Evolutionary conservation across 2,113 vertebrate genomes (phyloP).

Genomic region (Lophura nycthemera): DNA sequence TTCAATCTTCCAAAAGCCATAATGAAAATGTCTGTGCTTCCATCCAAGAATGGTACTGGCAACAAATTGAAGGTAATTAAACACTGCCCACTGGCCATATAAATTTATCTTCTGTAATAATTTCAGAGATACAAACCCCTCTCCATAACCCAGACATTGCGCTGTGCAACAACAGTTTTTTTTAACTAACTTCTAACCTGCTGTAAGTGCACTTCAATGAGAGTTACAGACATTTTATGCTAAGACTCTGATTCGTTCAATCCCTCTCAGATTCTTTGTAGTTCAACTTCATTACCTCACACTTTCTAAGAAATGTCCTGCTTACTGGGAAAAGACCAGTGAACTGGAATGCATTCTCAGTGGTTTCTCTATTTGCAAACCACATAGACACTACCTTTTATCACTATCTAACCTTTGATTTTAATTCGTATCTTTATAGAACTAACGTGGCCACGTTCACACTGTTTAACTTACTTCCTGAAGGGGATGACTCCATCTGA

Average conservation of each 20-base stretch:
- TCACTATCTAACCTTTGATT: neutral
- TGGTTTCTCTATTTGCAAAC: neutral
- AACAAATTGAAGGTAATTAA: constrained; percentile 49
- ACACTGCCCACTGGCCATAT: constrained; percentile 21
- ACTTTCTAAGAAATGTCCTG: constrained; percentile 45
- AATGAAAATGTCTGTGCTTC: constrained; percentile 38
- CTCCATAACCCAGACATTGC: neutral
- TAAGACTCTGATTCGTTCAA: constrained; percentile 35
- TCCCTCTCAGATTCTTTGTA: constrained; percentile 1
- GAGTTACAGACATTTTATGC: constrained; percentile 1
- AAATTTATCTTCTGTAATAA: constrained; percentile 40
- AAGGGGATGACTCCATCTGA: constrained; percentile 72
- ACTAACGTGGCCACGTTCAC: neutral
- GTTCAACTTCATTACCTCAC: constrained; percentile 34
- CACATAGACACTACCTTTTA: neutral
- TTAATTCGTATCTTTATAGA: neutral
- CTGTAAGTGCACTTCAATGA: neutral
- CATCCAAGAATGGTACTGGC: constrained; percentile 42
- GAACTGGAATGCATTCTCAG: neutral
- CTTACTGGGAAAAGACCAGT: constrained; percentile 18
- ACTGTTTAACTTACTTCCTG: constrained; percentile 65
- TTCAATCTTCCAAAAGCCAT: constrained; percentile 25
- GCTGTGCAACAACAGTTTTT: constrained; percentile 5
- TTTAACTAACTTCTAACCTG: constrained; percentile 12
- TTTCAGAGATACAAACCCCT: neutral